A percentile compares a stretch with the other conserved stretches of the same genome.
These are phyloP conservation scores for Pantherophis guttatus DNA, from an alignment of 2,113 vertebrate genomes.

Conservation along the genomic window DNA sequence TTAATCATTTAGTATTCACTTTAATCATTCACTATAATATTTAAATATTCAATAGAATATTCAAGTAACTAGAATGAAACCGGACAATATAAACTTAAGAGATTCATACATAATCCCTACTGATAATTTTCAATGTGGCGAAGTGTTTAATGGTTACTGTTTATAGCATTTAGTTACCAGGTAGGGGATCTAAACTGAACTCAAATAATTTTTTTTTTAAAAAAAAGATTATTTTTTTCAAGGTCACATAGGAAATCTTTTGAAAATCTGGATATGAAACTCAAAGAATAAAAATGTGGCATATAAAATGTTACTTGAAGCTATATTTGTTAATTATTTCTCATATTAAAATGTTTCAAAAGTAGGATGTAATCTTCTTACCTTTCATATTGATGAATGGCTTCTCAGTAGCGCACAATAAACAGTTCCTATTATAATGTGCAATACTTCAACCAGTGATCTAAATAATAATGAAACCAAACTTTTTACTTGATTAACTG, in stretches of 20 bases:
- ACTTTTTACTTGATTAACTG: conserved; percentile 39
- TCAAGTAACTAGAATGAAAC: neutral
- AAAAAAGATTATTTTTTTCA: conserved; percentile 16
- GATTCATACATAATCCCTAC: neutral
- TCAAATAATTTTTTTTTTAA: neutral
- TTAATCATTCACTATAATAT: neutral
- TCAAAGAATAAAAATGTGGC: neutral
- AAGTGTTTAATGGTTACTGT: neutral
- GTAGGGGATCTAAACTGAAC: neutral
- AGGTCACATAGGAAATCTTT: conserved; percentile 41
- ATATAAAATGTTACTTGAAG: conserved; percentile 34
- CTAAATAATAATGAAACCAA: conserved; percentile 23
- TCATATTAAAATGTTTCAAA: conserved; percentile 57
- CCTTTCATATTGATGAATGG: conserved; percentile 64
- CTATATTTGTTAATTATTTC: conserved; percentile 57
- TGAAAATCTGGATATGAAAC: conserved; percentile 19
- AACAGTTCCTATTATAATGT: conserved; percentile 44
- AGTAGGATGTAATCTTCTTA: conserved; percentile 63
- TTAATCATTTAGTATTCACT: neutral
- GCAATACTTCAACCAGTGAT: conserved; percentile 18
- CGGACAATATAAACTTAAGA: neutral
- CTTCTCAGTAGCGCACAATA: conserved; percentile 42
- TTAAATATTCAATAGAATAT: neutral
- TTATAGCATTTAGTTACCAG: neutral
- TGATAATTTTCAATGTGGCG: neutral